Evolutionary conservation across 2,113 vertebrate species (phyloP), one percentile per base, ranked within the genome.

Genomic region (Calidris pygmaea): DNA sequence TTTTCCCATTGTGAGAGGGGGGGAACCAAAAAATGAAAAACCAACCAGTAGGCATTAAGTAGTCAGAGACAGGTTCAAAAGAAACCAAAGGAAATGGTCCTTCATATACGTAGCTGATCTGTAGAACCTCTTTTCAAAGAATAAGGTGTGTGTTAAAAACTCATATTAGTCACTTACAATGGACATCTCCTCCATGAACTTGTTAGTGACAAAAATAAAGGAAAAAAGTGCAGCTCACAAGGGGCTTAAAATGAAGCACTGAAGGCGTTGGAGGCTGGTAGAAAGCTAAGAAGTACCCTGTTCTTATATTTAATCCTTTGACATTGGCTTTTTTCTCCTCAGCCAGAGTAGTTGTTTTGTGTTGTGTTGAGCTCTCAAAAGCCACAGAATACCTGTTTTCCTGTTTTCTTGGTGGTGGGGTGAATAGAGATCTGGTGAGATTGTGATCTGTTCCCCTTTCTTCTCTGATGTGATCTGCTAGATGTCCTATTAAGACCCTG

Each of bases 121-220:
- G 35, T 52, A 66, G 59, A 71, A 67, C 11, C 30, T 65, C 17
- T 73, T 59, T 35, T 47, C 26, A 65, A 67, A 95, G 32, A 53
- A 21, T 43, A 47, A 2, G 0, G 4, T 19, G 9, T 35, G 17
- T 73, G 23, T 30, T 62, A 65, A 79, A 75, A 83, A 16, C 8
- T 78, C 1, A 0, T 18, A 6, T 62, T 66, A 32, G 29, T 12
- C 9, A 8, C 39, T 66, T 62, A 21, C 1, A 32, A 11, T 35
- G 2, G 41, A 45, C 3, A 1, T 60, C n/a, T 72, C 24, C 4
- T 80, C 35, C 14, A 17, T 8, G 19, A 82, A 19, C n/a, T 68
- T 72, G 5, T 59, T 60, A 12, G 34, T n/a, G 30, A 32, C 29
- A 60, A 68, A 63, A 72, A 78, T 11, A 83, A 80, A 84, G 34